Evolutionary conservation across 2,797 vertebrate genomes (phyloP), one percentile per base, ranked within the genome.

Genomic region (Dendrocincla fuliginosa): DNA sequence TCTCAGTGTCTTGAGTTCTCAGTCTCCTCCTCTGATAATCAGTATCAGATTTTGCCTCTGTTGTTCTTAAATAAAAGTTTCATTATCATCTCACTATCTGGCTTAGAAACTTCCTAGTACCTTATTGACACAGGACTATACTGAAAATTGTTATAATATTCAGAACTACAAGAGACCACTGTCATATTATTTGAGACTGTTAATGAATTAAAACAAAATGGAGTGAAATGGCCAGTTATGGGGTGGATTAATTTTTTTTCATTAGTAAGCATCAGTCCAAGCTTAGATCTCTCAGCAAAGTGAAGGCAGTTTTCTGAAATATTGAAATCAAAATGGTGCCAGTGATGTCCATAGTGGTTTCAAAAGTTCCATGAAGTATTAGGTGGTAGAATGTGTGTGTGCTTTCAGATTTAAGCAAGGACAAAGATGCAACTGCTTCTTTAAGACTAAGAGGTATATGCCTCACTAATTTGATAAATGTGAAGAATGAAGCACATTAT

Each of bases 1-100:
- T 77, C 52, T 87, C n/a, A 16, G 19, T 65, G 55, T 65, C 49
- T 65, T 57, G 23, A 27, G 39, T 84, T 87, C 55, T 84, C 4
- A 2, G 23, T 68, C 53, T 89, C 49, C 41, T 87, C 28, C 49
- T 84, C 44, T 83, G 81, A 32, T 92, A 89, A 91, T 85, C 55
- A 61, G 28, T 28, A 44, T 79, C 91, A 85, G 53, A 74, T 92
- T 90, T 84, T 76, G 44, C 57, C 50, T 92, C 30, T 47, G n/a
- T 77, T 92, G 52, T 23, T 89, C 60, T 64, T 82, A 47, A 83
- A 56, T 57, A 28, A 65, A 82, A 89, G 27, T 42, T 18, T 30
- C 22, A 6, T 25, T 89, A 3, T 67, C 22, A 18, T 71, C 50
- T 92, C 46, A 56, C 27, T 41, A 32, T 65, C 53, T 90, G 67